These are phyloP conservation scores for Microchrysa polita DNA, from an alignment of 2,888 invertebrate species.

Conservation along the genomic window DNA sequence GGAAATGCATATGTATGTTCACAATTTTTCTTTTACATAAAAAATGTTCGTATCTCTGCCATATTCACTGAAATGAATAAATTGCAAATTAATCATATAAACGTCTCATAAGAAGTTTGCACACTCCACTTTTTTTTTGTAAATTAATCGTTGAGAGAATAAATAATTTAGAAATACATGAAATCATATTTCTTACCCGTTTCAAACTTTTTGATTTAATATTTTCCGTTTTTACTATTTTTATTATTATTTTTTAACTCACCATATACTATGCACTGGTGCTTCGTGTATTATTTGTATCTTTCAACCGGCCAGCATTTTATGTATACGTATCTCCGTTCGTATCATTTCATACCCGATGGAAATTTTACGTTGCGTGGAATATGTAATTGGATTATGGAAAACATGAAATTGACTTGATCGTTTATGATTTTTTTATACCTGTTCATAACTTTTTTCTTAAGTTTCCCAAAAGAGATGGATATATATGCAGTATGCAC, in stretches of 20 bases:
- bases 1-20: too few species aligned
- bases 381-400: constrained; percentile 39
- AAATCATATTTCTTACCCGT: background rate
- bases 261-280: too few species aligned
- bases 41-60: too few species aligned
- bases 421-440: background rate
- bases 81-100: constrained; percentile 34
- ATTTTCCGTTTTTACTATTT: background rate
- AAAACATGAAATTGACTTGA: constrained; percentile 34
- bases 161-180: constrained; percentile 33
- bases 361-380: constrained; percentile 39
- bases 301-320: background rate
- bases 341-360: background rate
- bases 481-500: too few species aligned
- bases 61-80: constrained; percentile 30
- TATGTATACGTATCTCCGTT: background rate
- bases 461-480: too few species aligned
- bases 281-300: too few species aligned
- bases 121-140: too few species aligned
- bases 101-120: constrained; percentile 19
- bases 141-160: constrained; percentile 29
- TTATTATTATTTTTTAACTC: background rate
- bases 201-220: background rate
- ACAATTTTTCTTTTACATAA: too few species aligned
- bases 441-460: background rate